Evolutionary conservation across 2,113 vertebrate genomes (phyloP), one percentile per base, ranked within the genome.

Genomic region (Neolamprologus falcicula): DNA sequence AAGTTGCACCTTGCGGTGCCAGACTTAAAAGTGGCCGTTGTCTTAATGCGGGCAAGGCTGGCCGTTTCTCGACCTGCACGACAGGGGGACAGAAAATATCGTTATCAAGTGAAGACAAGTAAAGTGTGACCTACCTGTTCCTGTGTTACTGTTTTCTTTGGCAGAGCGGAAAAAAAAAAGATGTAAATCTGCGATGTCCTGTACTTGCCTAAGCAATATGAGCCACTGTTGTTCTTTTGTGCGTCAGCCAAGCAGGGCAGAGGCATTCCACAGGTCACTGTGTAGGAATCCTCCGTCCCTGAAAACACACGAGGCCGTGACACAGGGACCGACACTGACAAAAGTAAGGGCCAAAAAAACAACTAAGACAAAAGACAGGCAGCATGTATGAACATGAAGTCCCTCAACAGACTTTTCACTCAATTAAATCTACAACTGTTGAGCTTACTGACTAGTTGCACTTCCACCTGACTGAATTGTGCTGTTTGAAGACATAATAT

Each of bases 21-120:
- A 90, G 98, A 96, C 91, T 97, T 98, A 96, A 99, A 98, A 26
- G 98, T 98, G 92, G 98, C 95, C 1, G 97, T 98, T 95, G 98
- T 97, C 96, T 97, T 98, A 95, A 99, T 89, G 92, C 96, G 96
- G 78, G 96, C 91, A 84, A 95, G 92, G 92, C 96, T 96, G 95
- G 88, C 59, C 45, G 68, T 86, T 84, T 95, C 96, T 84, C 91
- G 83, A 80, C 97, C 95, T 97, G 93, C 84, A 92, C 95, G 87
- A 96, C 16, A 95, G 96, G 92, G n/a, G 17, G 52, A 91, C 5
- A 66, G 26, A 85, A 89, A 86, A 59, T 16, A 21, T 31, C 14
- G n/a, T 82, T 13, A 91, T 91, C 81, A 82, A 66, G 80, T 42
- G 63, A 57, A 50, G 82, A 91, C 86, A 90, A 79, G 50, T 40